Evolutionary conservation across 2,888 invertebrate species (phyloP), one percentile per base, ranked within the genome.

Genomic region (Odontothrips loti): DNA sequence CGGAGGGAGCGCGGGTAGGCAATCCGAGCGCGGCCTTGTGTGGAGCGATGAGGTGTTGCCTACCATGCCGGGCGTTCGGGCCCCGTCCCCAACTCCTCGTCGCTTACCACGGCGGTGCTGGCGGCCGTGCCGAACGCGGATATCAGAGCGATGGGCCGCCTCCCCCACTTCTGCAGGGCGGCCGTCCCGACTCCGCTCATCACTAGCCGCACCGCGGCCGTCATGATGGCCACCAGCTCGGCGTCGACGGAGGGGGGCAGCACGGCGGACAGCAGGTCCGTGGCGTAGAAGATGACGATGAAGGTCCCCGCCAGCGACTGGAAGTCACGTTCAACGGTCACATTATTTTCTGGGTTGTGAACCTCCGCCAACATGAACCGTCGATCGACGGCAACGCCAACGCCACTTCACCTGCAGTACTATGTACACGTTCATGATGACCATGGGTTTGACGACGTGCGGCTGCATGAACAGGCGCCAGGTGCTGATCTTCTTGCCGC

Each of bases 221-320:
- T 75, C 23, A 75, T 12, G 68, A 75, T 75, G 27, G 68, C 68
- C 68, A 75, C 68, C 23, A 75, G 68, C 68, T 75, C 27, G 23
- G 68, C 68, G 68, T 27, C 10, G 12, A 75, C 23, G 68, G 23
- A 27, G 23, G 23, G 23, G 6, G 68, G 68, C 11, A 75, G 23
- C 27, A 75, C 68, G 27, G 27, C 3, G 23, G 6, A n/a, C 68
- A 75, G 68, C 27, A 75, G 68, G 27, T 75, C 68, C 9, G 27
- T 75, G 27, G 68, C 68, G 68, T 75, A 75, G 27, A 75, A 75
- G 27, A 75, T 75, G 68, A 75, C 27, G 68, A 75, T 75, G 68
- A 75, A 75, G 6, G 68, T 75, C 27, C 68, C 68, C 11, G 68
- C 9, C 68, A 75, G 68, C 58, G 58, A 15, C 12, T n/a, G 58